Conservation (phyloP, 2,113 vertebrate genomes). For the Amia ocellicauda region DNA sequence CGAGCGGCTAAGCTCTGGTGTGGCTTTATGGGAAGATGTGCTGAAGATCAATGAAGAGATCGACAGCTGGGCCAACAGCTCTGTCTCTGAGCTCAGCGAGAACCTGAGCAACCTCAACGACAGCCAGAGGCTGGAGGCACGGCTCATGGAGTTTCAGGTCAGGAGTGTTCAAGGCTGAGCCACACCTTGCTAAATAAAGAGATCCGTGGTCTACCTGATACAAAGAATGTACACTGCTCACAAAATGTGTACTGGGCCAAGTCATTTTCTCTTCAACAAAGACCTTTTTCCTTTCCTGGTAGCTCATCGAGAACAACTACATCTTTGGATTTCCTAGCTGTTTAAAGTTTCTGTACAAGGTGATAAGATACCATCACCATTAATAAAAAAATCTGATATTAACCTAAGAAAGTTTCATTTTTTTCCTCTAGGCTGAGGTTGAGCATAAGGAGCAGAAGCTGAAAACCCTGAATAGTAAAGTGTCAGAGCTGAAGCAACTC, state of each 20-base stretch:
- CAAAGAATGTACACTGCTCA: too few relatives aligned
- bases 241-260: too few relatives aligned
- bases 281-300: too few relatives aligned
- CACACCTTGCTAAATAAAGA: too few relatives aligned
- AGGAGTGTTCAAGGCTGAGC: too few relatives aligned
- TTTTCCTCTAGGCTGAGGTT: conserved; percentile 72
- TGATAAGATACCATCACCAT: too few relatives aligned
- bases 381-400: too few relatives aligned
- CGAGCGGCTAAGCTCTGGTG: conserved; percentile 63
- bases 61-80: conserved; percentile 73
- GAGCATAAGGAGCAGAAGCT: conserved; percentile 75
- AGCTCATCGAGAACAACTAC: too few relatives aligned
- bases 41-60: conserved; percentile 74
- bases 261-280: too few relatives aligned
- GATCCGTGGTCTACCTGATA: too few relatives aligned
- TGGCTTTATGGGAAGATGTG: conserved; percentile 85
- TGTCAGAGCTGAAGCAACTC: conserved; percentile 77
- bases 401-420: conserved; percentile 11
- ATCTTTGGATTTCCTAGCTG: too few relatives aligned
- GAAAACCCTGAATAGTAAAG: conserved; percentile 75
- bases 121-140: conserved; percentile 63
- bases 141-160: conserved; percentile 84
- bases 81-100: conserved; percentile 72
- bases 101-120: conserved; percentile 64
- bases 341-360: too few relatives aligned